phyloP scores from a whole-genome alignment of 2,797 vertebrate genomes.

The Galagoides demidoff region DNA sequence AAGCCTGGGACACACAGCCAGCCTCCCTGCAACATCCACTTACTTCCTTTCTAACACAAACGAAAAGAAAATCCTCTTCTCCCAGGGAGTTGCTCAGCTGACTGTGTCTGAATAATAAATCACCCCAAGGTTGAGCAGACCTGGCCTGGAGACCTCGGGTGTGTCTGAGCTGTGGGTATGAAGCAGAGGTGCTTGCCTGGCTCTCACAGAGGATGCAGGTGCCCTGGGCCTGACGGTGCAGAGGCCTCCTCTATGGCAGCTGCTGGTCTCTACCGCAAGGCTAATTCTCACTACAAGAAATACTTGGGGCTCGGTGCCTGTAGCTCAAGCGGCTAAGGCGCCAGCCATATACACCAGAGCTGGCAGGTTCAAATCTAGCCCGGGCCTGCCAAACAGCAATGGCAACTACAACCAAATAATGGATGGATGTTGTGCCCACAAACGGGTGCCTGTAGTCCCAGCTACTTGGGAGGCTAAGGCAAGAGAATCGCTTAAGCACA shows the following conservation, averaged over 20 bases:
- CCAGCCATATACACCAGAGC: too few species aligned
- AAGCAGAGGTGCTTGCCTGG: not conserved
- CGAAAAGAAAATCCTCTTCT: too few species aligned
- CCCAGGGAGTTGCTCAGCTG: accelerated
- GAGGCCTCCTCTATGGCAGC: not conserved
- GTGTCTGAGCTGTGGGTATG: not conserved
- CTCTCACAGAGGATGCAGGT: accelerated
- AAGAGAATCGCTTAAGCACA: too few species aligned
- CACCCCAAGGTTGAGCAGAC: accelerated
- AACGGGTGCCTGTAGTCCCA: too few species aligned
- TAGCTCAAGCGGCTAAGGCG: too few species aligned
- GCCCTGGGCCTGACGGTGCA: not conserved
- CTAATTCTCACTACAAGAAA: too few species aligned
- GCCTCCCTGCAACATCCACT: accelerated
- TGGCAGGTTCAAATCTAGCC: too few species aligned
- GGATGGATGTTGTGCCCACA: too few species aligned
- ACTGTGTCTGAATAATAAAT: accelerated
- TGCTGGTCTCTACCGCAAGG: not conserved
- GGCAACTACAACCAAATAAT: too few species aligned
- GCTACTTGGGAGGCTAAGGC: too few species aligned
- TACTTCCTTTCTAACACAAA: accelerated
- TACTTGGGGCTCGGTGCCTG: too few species aligned
- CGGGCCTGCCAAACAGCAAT: too few species aligned
- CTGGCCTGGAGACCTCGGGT: not conserved
- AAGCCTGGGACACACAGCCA: not conserved